A percentile compares a stretch with the other conserved stretches of the same genome.
Conservation (phyloP, 2,888 invertebrate genomes). For the Lycocerus yunnanus region DNA sequence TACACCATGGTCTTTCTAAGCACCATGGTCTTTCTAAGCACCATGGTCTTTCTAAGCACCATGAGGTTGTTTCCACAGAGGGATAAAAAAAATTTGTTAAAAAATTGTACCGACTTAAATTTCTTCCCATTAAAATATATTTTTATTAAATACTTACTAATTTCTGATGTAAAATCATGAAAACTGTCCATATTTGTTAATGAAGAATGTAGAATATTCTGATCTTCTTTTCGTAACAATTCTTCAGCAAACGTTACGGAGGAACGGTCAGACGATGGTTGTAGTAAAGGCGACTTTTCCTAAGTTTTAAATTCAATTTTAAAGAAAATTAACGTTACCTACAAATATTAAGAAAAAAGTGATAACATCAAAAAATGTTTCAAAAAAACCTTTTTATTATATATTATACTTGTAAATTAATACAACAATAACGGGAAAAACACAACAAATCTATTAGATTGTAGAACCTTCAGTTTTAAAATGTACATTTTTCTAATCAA, state of each 20-base stretch:
- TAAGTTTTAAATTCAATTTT: conserved; percentile 32
- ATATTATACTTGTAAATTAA: neutral
- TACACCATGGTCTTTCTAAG: no score
- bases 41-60: no score
- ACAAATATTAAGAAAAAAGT: neutral
- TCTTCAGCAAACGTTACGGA: conserved; percentile 75
- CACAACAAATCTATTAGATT: neutral
- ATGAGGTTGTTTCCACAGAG: no score
- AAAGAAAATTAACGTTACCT: neutral
- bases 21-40: no score
- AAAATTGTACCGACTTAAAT: no score
- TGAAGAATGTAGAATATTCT: conserved; percentile 29
- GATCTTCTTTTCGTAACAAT: conserved; percentile 46
- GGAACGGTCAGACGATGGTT: conserved; percentile 71
- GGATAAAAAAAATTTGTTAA: no score
- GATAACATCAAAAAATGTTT: neutral
- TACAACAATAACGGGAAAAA: neutral
- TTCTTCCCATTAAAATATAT: no score
- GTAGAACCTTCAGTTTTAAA: neutral
- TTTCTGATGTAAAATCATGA: neutral
- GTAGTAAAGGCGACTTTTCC: conserved; percentile 67
- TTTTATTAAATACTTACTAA: neutral
- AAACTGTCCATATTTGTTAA: conserved; percentile 44
- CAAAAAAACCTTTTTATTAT: neutral
- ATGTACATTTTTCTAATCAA: conserved; percentile 24